Evolutionary conservation across 2,888 invertebrate species (phyloP).

Genomic region (Dorcus hopei): DNA sequence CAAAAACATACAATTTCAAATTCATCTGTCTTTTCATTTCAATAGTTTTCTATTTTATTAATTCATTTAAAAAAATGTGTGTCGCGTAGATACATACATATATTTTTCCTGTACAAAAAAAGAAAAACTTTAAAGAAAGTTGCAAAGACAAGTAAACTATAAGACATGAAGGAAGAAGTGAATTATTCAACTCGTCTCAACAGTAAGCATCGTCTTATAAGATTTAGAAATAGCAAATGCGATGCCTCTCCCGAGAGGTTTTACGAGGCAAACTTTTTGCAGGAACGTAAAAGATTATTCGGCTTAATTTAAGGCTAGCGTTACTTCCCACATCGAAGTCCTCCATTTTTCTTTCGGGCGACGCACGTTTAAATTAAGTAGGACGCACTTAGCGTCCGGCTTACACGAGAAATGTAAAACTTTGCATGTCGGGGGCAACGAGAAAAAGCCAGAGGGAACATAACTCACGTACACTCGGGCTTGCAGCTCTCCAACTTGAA

Average conservation of each 20-base stretch:
- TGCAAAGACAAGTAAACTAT: background rate
- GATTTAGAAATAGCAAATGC: constrained; percentile 36
- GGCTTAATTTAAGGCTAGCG: constrained; percentile 9
- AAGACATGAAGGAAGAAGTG: background rate
- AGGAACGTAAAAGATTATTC: constrained; percentile 30
- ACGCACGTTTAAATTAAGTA: no score
- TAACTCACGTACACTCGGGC: constrained; percentile 1
- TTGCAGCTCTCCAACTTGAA: constrained; percentile 24
- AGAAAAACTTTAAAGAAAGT: background rate
- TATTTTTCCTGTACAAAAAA: background rate
- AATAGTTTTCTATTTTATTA: no score
- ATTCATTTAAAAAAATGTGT: background rate
- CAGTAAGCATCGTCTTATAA: constrained; percentile 32
- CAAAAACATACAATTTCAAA: no score
- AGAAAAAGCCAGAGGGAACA: background rate
- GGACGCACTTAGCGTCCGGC: background rate
- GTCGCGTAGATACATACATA: background rate
- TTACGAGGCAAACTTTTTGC: constrained; percentile 31
- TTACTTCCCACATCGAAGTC: no score
- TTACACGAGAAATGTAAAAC: background rate
- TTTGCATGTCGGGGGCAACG: background rate
- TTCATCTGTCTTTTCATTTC: no score
- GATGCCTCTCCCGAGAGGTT: constrained; percentile 30
- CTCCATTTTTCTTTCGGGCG: no score
- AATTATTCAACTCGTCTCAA: constrained; percentile 26